Evolutionary conservation across 2,888 invertebrate species (phyloP), one percentile per base, ranked within the genome.

Genomic region (Dioctria linearis): DNA sequence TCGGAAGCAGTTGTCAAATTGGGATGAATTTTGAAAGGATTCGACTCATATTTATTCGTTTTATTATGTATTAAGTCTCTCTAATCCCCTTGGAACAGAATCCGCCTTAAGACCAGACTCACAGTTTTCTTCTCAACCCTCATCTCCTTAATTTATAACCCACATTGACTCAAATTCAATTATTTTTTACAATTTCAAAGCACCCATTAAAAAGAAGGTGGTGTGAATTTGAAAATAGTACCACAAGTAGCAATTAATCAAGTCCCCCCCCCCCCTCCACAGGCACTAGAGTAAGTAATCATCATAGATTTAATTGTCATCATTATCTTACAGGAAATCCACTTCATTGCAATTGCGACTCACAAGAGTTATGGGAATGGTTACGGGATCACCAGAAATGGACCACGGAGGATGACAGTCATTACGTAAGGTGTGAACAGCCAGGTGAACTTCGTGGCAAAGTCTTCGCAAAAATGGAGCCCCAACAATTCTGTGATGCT

Each of bases 321-420:
- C 51, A 63, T 76, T 76, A 76, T 63, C 37, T 76, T 76, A 69
- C 91, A 95, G 96, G 95, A 87, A 97, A 97, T 89, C 97, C 97
- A 65, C 90, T 97, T 85, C 93, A 94, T 83, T 98, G 97, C 89
- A 95, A 94, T 86, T 98, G 97, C 88, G 95, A 96, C 87, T 93
- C 96, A 81, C 95, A 96, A 89, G 95, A 96, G 87, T 91, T 96
- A 69, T 96, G 97, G 95, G 95, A 94, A 90, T 98, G 97, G 97
- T 91, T 97, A 87, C 92, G 95, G 86, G 95, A 96, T 88, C 95
- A 98, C 90, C 93, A 94, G 86, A 96, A 96, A 90, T 89, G 89
- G 89, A 87, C 87, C 63, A 85, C 82, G 54, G 83, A 83, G 82
- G 51, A 82, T 78, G 63, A 80, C 75, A 76, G 80, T 76, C 87